A percentile compares a stretch with the other conserved stretches of the same genome.
phyloP scores from a whole-genome alignment of 2,113 vertebrate species.

The Alouatta palliata region DNA sequence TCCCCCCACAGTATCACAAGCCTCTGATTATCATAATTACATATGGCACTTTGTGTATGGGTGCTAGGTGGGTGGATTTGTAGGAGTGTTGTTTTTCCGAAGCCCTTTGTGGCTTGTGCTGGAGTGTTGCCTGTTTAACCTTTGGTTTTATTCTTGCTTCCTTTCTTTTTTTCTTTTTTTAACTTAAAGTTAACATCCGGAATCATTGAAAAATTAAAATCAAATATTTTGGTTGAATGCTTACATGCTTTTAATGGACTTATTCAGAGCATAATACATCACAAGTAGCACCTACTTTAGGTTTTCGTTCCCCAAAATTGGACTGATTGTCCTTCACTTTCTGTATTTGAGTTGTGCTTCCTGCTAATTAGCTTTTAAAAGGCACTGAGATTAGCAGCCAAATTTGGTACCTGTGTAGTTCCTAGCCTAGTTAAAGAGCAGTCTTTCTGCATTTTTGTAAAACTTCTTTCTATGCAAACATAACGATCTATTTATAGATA shows the following conservation, averaged over 20 bases:
- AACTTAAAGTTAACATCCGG: not conserved
- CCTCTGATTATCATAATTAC: not conserved
- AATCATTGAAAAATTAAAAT: slow-evolving; percentile 15
- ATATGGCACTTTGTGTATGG: not conserved
- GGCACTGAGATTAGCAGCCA: not conserved
- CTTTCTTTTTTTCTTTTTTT: not conserved
- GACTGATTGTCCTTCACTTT: not conserved
- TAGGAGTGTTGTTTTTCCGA: slow-evolving; percentile 2
- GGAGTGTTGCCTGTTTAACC: not conserved
- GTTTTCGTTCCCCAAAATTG: slow-evolving; percentile 17
- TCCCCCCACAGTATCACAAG: not conserved
- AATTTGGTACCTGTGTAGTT: not conserved
- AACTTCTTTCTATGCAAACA: slow-evolving; percentile 32
- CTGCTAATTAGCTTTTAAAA: slow-evolving; percentile 32
- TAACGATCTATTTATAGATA: slow-evolving; percentile 65
- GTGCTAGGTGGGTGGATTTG: not conserved
- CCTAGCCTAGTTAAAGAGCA: slow-evolving; percentile 26
- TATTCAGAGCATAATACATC: not conserved
- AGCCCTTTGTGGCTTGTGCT: not conserved
- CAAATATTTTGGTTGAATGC: not conserved
- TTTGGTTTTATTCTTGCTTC: not conserved
- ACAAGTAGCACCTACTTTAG: not conserved
- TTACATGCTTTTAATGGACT: not conserved
- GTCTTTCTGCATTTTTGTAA: slow-evolving; percentile 1
- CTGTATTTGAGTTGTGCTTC: not conserved